Base-by-base conservation (phyloP, 2,797 vertebrate genomes). In the Helicolenus hilgendorfi region DNA sequence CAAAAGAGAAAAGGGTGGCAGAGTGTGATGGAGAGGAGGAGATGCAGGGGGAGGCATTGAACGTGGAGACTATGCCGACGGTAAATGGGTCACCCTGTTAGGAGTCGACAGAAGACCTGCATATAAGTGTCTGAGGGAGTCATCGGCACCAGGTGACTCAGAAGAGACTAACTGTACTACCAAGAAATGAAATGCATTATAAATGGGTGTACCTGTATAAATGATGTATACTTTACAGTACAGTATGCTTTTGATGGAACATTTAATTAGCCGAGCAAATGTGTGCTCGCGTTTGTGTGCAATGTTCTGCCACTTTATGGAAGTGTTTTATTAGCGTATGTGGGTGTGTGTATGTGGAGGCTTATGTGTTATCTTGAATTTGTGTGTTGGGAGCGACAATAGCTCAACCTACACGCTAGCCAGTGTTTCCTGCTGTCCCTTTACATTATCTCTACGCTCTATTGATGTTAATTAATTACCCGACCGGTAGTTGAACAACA, bases 41-140 rank as follows among this genome's bases (percentile, higher is more conserved):
- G 73, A 78, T 84, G 75, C 74, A 87, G 83, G 93, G 84, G 79
- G 71, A 86, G 76, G 88, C 72, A 88, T 58, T 88, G 85, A 90
- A 89, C 36, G 81, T 31, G 35, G 84, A 91, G 85, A 85, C 89
- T 84, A 69, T 83, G 74, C 72, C 76, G 77, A 69, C 84, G 81
- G 87, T 96, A 96, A 96, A 95, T 96, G 92, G 96, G 95, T 96
- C 96, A 97, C 92, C 88, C 91, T 89, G 84, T 89, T 90, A 92
- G 60, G 72, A 91, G 88, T 79, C 85, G 26, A 79, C 85, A 84
- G 77, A 78, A 92, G 94, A 92, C 84, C 72, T 74, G 85, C 36
- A 24, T 45, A 18, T 82, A 60, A 45, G 41, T 65, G 67, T 72
- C 62, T 55, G 80, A 84, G 69, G 77, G 69, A 84, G 70, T 77